Percentiles rank a stretch among this genome's conserved stretches.
Conservation (phyloP, 1,140 invertebrate genomes). For the Drosophila willistoni region DNA sequence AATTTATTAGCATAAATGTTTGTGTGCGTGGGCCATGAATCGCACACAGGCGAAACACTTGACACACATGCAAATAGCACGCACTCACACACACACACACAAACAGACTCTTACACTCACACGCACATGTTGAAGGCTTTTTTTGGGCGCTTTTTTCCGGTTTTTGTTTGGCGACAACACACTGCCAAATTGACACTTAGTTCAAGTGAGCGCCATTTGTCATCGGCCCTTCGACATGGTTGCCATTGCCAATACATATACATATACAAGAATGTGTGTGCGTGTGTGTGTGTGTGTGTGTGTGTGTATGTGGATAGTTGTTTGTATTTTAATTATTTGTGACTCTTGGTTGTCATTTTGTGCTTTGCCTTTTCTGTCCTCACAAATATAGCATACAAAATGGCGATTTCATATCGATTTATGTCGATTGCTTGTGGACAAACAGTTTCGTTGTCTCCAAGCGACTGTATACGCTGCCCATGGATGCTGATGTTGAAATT, state of each 20-base stretch:
- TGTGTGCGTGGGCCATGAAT: constrained; percentile 57
- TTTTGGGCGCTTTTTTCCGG: constrained; percentile 21
- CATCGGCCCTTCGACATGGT: constrained; percentile 65
- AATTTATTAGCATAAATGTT: constrained; percentile 81
- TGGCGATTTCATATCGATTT: constrained; percentile 83
- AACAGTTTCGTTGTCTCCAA: constrained; percentile 82
- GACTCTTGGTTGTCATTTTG: constrained; percentile 35
- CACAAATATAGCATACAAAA: constrained; percentile 72
- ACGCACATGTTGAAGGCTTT: constrained; percentile 45
- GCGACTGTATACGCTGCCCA: constrained; percentile 73
- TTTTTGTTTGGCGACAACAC: constrained; percentile 46
- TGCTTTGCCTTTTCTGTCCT: constrained; percentile 32
- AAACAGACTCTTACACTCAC: constrained; percentile 3
- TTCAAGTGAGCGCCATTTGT: constrained; percentile 75
- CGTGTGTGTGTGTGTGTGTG: constrained; percentile 35
- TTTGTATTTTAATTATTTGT: constrained; percentile 73
- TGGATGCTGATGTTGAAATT: constrained; percentile 82
- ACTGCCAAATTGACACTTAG: constrained; percentile 74
- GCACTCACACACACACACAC: constrained; percentile 24
- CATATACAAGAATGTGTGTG: not conserved
- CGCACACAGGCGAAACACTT: constrained; percentile 41
- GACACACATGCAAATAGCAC: constrained; percentile 35
- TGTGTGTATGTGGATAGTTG: constrained; percentile 27
- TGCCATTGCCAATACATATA: constrained; percentile 46
- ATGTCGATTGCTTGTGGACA: constrained; percentile 81